Conservation (phyloP, 2,888 invertebrate species). For the Coelinius sp. region DNA sequence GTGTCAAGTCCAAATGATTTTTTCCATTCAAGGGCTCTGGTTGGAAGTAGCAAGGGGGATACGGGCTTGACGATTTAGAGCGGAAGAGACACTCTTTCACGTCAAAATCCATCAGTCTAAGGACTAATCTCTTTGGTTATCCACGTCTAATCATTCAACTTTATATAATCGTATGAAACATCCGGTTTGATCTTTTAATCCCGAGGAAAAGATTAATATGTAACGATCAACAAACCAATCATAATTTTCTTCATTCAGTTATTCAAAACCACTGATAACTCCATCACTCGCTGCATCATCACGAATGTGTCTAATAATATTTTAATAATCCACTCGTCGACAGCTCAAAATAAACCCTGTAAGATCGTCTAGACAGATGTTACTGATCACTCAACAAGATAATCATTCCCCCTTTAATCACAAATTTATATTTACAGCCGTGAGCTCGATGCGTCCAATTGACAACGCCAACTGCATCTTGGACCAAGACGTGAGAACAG, state of each 20-base stretch:
- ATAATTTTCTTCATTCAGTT: not conserved
- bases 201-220: not conserved
- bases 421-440: slow-evolving; percentile 76
- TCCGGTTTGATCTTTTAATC: slow-evolving; percentile 11
- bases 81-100: slow-evolving; percentile 22
- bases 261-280: not conserved
- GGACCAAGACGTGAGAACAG: slow-evolving; percentile 90
- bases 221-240: not conserved
- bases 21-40: slow-evolving; percentile 6
- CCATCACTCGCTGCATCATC: too few relatives aligned
- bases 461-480: slow-evolving; percentile 91
- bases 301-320: not conserved
- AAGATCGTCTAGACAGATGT: not conserved
- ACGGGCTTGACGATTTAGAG: not conserved
- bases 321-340: not conserved
- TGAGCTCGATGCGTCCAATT: slow-evolving; percentile 91
- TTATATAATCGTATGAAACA: not conserved
- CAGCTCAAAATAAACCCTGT: not conserved
- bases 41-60: not conserved
- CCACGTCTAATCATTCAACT: slow-evolving; percentile 45
- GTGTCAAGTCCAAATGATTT: slow-evolving; percentile 19
- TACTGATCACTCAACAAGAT: not conserved
- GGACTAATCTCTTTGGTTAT: slow-evolving; percentile 43
- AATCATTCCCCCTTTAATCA: slow-evolving; percentile 26
- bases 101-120: slow-evolving; percentile 46